Base-by-base conservation (phyloP, 2,797 vertebrate species). In the Carcharodon carcharias region DNA sequence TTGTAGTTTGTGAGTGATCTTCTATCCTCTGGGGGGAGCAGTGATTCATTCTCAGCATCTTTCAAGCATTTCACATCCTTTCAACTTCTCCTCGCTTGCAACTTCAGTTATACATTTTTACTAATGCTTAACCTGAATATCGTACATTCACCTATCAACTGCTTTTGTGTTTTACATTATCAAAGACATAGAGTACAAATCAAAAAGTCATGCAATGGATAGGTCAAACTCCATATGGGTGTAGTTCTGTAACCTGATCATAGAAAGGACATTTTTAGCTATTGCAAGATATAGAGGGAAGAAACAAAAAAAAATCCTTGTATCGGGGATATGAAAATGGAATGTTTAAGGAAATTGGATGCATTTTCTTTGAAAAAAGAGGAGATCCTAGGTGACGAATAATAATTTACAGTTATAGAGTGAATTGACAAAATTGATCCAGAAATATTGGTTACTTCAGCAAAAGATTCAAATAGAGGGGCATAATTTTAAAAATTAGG, bases 11-110 rank as follows among this genome's bases (percentile, higher is more conserved):
- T 93, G 91, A 93, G n/a, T 45, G 45, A 67, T 67, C n/a, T 93
- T 67, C n/a, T 65, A 21, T 65, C 91, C 91, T 93, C 61, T 65
- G 35, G 91, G n/a, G 89, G 91, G 91, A 93, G 61, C 91, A 92
- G 35, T 63, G 61, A 92, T 92, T 63, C 58, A 93, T 45, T 93
- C 18, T 67, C 61, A 93, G n/a, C 16, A 65, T 65, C 63, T 40
- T 67, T 45, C 61, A 67, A 67, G 18, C 63, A 93, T 67, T 93
- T 67, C 40, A 65, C n/a, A 45, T n/a, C 61, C 16, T 63, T 92
- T n/a, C 6, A n/a, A 40, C n/a, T 67, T 85, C 28, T 28, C 65
- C 73, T 77, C 18, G 26, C 40, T 50, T 85, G 18, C 82, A 85
- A 5, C 82, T 93, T 65, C 61, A 65, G n/a, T 93, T 31, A 16